Conservation (phyloP, 2,113 vertebrate species). For the Opisthocomus hoazin region DNA sequence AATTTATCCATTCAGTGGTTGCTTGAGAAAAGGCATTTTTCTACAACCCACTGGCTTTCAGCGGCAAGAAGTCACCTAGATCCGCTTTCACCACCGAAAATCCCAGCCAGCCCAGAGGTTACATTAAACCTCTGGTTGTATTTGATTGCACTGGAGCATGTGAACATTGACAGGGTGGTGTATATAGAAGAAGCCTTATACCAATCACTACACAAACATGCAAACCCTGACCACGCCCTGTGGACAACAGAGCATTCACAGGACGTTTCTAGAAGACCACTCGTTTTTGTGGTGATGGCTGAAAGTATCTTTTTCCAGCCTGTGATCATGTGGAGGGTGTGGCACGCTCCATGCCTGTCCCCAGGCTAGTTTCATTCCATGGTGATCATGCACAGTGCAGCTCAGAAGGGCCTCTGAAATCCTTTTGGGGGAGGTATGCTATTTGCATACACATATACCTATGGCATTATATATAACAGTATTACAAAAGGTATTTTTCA, state of each 20-base stretch:
- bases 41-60: background rate
- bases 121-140: background rate
- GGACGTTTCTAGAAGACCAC: background rate
- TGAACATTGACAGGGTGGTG: background rate
- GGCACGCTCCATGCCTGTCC: fast-evolving
- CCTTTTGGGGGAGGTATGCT: background rate
- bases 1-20: background rate
- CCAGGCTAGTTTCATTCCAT: background rate
- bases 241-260: background rate
- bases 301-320: background rate
- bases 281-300: background rate
- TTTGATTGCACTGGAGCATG: fast-evolving
- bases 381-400: fast-evolving
- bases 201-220: background rate
- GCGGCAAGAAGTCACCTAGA: background rate
- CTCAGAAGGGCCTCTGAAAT: background rate
- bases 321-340: background rate
- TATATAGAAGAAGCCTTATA: background rate
- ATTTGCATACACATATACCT: background rate
- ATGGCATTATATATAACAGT: background rate
- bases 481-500: background rate
- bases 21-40: background rate
- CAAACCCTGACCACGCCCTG: background rate
- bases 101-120: background rate
- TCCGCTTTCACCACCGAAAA: background rate